These are phyloP conservation scores for Daboia siamensis DNA, from an alignment of 2,113 vertebrate genomes.

Conservation along the genomic window DNA sequence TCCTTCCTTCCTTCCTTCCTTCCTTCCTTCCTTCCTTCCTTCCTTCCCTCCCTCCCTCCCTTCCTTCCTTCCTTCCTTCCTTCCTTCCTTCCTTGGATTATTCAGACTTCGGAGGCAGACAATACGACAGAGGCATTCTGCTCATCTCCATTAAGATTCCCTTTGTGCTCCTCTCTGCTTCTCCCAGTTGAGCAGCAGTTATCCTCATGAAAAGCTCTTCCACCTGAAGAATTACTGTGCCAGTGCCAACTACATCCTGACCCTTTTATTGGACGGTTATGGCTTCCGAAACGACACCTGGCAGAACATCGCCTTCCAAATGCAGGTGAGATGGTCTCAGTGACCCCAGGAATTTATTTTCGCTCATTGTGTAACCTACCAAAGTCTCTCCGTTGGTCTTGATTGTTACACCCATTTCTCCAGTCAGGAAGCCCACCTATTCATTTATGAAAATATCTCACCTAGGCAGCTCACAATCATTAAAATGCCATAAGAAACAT, in stretches of 20 bases:
- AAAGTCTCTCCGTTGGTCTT: background rate
- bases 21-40: too few species aligned
- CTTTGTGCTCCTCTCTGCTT: background rate
- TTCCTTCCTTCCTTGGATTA: background rate
- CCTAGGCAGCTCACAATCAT: too few species aligned
- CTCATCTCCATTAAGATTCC: background rate
- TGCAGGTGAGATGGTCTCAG: constrained; percentile 70
- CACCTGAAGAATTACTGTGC: constrained; percentile 77
- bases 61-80: background rate
- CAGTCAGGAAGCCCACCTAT: background rate
- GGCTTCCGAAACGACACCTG: constrained; percentile 77
- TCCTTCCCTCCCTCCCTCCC: background rate
- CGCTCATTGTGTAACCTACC: background rate
- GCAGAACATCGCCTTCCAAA: constrained; percentile 77
- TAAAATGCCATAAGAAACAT: too few species aligned
- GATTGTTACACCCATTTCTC: background rate
- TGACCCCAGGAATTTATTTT: background rate
- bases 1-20: too few species aligned
- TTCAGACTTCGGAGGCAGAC: background rate
- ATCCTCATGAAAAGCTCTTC: constrained; percentile 24
- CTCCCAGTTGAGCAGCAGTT: constrained; percentile 50
- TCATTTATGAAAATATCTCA: too few species aligned
- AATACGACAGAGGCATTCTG: background rate
- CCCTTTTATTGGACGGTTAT: constrained; percentile 75
- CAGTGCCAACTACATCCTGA: constrained; percentile 75